A percentile compares a stretch with the other conserved stretches of the same genome.
Conservation (phyloP, 64 coral and sea anemone species). For the Stylophora pistillata region DNA sequence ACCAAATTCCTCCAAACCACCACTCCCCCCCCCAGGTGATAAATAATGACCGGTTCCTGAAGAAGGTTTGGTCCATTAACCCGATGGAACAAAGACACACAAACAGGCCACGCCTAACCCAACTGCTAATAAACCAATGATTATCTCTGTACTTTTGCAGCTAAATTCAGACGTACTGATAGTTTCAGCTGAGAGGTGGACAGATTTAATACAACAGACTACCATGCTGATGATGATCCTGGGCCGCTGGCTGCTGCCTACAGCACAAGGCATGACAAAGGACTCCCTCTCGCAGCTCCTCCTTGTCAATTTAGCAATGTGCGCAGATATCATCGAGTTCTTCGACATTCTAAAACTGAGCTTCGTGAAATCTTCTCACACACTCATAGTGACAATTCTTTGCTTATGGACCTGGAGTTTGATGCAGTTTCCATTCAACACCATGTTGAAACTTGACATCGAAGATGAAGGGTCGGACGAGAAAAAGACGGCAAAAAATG, state of each 20-base stretch:
- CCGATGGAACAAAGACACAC: not conserved
- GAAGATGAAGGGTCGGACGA: conserved; percentile 17
- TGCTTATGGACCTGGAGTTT: conserved; percentile 84
- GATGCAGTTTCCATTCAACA: conserved; percentile 90
- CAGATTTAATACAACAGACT: conserved; percentile 80
- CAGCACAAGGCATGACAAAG: conserved; percentile 64
- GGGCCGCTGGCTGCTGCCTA: conserved; percentile 87
- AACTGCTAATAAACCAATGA: not conserved
- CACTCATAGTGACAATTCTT: conserved; percentile 69
- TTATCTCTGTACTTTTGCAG: not conserved
- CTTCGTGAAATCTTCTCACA: conserved; percentile 44
- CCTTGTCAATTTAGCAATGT: conserved; percentile 85
- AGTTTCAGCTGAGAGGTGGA: conserved; percentile 34
- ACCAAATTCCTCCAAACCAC: too few relatives aligned
- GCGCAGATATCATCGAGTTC: conserved; percentile 93
- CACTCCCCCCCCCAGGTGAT: too few relatives aligned
- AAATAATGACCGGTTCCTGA: too few relatives aligned
- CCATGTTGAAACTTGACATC: conserved; percentile 75
- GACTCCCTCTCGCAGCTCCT: conserved; percentile 84
- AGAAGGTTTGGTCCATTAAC: not conserved
- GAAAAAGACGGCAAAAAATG: not conserved
- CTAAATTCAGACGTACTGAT: not conserved
- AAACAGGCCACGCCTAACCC: not conserved
- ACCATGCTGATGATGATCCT: conserved; percentile 85
- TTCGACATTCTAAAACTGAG: conserved; percentile 82